A percentile compares a stretch with the other conserved stretches of the same genome.
phyloP scores from a whole-genome alignment of 2,797 vertebrate species.

The Phrynocephalus guinanensis region DNA sequence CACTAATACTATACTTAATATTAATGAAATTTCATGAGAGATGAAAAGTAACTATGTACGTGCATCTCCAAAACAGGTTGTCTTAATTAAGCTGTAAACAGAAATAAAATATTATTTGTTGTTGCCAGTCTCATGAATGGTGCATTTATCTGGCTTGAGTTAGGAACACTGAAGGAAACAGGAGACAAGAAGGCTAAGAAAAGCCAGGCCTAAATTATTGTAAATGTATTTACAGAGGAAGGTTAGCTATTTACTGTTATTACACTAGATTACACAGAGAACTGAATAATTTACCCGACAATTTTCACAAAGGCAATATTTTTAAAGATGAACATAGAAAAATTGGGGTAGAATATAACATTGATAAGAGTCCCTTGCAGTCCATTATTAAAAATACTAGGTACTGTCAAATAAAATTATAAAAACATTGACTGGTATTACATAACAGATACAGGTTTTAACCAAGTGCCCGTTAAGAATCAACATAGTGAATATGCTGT shows the following conservation, averaged over 20 bases:
- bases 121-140: not conserved
- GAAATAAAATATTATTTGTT: constrained; percentile 8
- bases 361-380: constrained; percentile 15
- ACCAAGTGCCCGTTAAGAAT: no score
- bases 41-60: constrained; percentile 52
- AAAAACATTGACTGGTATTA: no score
- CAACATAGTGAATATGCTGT: no score
- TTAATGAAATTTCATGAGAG: constrained; percentile 54
- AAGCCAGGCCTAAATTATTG: constrained; percentile 54
- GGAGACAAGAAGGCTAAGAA: not conserved
- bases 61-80: constrained; percentile 30
- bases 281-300: constrained; percentile 78
- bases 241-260: constrained; percentile 66
- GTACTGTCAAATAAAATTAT: no score
- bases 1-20: constrained; percentile 45
- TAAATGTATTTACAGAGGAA: constrained; percentile 67
- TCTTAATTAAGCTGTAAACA: constrained; percentile 18
- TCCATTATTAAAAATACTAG: no score
- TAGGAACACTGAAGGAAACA: not conserved
- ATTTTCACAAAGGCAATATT: constrained; percentile 78
- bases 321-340: constrained; percentile 77
- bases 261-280: constrained; percentile 70
- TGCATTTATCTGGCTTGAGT: not conserved
- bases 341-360: constrained; percentile 71
- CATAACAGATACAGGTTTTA: no score